Conservation (phyloP, 2,113 vertebrate genomes). For the Ceratotherium simum region DNA sequence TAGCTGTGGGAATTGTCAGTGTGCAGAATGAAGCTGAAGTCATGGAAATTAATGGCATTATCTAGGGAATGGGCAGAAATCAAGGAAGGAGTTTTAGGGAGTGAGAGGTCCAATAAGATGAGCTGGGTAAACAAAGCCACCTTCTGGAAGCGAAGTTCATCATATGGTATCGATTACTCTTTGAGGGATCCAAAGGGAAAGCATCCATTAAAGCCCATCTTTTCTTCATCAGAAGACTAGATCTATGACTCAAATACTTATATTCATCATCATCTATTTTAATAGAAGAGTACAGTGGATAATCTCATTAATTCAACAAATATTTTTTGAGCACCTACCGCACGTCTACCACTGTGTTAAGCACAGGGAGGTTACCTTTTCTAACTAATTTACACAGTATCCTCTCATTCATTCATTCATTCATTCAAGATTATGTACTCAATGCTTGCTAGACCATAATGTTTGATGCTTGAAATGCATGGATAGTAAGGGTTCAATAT, state of each 20-base stretch:
- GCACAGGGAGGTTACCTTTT: background rate
- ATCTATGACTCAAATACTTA: constrained; percentile 47
- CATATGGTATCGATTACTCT: background rate
- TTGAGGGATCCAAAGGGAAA: background rate
- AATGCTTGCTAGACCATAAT: constrained; percentile 20
- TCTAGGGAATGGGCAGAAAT: background rate
- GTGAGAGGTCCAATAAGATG: background rate
- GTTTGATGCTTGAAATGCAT: background rate
- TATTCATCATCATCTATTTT: constrained; percentile 11
- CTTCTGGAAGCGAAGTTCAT: background rate
- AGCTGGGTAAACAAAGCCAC: constrained; percentile 28
- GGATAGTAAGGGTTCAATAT: background rate
- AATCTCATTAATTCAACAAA: constrained; percentile 57
- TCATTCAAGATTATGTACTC: constrained; percentile 9
- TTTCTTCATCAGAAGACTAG: constrained; percentile 27
- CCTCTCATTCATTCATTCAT: constrained; percentile 41
- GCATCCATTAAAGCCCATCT: background rate
- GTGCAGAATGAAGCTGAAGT: background rate
- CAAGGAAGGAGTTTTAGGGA: constrained; percentile 30
- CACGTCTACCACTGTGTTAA: background rate
- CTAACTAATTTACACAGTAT: constrained; percentile 5
- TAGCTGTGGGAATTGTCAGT: background rate
- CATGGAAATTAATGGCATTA: background rate
- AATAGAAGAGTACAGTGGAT: constrained; percentile 5
- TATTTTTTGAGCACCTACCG: constrained; percentile 19